phyloP scores from a whole-genome alignment of 2,113 vertebrate species.

The Odobenus rosmarus region DNA sequence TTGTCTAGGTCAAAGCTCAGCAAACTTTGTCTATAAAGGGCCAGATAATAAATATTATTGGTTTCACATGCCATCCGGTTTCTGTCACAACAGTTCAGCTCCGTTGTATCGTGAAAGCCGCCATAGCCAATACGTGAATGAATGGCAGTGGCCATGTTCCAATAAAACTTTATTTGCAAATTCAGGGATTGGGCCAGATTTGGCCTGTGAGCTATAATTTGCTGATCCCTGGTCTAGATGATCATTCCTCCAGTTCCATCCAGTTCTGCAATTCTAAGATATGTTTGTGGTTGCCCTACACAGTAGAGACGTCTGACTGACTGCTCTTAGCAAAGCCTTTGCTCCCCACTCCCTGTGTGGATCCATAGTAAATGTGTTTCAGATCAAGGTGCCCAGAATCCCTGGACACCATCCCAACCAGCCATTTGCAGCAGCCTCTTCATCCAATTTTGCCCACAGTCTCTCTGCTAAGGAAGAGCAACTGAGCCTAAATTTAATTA shows the following conservation, averaged over 20 bases:
- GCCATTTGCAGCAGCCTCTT: neutral
- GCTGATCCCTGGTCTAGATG: neutral
- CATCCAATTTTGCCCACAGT: neutral
- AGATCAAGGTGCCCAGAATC: neutral
- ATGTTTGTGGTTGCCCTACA: too few species aligned
- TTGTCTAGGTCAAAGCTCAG: neutral
- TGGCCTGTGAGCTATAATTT: neutral
- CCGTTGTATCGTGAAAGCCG: neutral
- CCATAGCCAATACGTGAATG: neutral
- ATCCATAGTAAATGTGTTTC: neutral
- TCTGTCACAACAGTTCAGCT: neutral
- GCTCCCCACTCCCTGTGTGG: neutral
- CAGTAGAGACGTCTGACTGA: neutral
- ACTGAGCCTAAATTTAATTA: slow-evolving; percentile 58
- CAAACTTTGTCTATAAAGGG: neutral
- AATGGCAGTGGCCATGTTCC: neutral
- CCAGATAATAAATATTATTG: neutral
- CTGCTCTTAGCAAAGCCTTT: neutral
- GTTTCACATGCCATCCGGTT: neutral
- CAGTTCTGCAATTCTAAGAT: neutral
- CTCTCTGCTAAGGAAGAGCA: slow-evolving; percentile 33
- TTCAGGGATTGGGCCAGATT: neutral
- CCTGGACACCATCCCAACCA: neutral
- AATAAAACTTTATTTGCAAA: slow-evolving; percentile 35
- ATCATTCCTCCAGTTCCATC: neutral